Evolutionary conservation across 30 jellyfish, hydroid and myxozoan species (phyloP).

Genomic region (Clytia hemisphaerica): DNA sequence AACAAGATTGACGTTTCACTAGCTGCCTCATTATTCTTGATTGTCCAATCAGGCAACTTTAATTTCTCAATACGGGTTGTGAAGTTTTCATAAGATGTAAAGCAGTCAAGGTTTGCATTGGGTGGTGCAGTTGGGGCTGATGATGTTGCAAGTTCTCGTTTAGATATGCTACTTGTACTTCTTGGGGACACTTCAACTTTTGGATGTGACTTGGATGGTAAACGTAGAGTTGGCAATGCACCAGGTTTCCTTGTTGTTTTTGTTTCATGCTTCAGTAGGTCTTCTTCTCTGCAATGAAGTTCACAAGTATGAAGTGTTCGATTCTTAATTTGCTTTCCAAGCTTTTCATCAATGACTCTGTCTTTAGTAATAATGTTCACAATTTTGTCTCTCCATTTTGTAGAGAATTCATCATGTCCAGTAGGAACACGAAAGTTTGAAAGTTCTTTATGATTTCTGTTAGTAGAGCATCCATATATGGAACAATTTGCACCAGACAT

Average conservation of each 20-base stretch:
- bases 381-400: slow-evolving; percentile 50
- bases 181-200: too few relatives aligned
- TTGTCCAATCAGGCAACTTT: too few relatives aligned
- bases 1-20: too few relatives aligned
- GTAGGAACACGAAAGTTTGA: slow-evolving; percentile 53
- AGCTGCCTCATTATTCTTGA: too few relatives aligned
- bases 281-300: slow-evolving; percentile 25
- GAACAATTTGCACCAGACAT: slow-evolving; percentile 83
- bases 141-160: too few relatives aligned
- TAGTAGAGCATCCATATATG: slow-evolving; percentile 46
- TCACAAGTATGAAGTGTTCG: slow-evolving; percentile 38
- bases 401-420: slow-evolving; percentile 38
- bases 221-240: slow-evolving; percentile 30
- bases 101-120: too few relatives aligned
- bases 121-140: too few relatives aligned
- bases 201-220: too few relatives aligned
- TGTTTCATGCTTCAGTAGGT: slow-evolving; percentile 16
- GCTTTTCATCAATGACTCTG: slow-evolving; percentile 33
- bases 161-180: too few relatives aligned
- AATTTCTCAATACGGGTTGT: too few relatives aligned
- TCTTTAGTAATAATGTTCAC: slow-evolving; percentile 38
- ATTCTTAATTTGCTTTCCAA: slow-evolving; percentile 36
- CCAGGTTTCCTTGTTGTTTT: slow-evolving; percentile 45
- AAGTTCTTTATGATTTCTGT: slow-evolving; percentile 35
- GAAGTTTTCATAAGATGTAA: too few relatives aligned